Base-by-base conservation (phyloP, 1,140 invertebrate species). In the Heliconius hermathena region DNA sequence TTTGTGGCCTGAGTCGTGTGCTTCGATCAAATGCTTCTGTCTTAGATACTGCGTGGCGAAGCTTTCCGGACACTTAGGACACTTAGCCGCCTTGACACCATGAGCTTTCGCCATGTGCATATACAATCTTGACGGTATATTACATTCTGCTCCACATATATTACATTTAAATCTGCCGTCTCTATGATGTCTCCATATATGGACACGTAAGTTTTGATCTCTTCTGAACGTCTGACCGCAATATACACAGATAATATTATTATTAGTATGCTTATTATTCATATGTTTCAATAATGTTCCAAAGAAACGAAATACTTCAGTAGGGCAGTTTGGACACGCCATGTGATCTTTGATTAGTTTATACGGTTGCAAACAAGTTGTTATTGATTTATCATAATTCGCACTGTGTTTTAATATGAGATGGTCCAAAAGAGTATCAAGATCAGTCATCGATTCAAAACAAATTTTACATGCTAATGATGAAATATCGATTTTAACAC, bases 401-500 rank as follows among this genome's bases (percentile, higher is more conserved):
- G 91, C 90, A 8, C 91, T 76, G 49, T 94, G 93, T 83, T 90
- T 90, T 0, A 76, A 8, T 60, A 91, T 91, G 33, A 94, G 85
- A 84, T 94, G 93, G 74, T 93, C 89, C 29, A 93, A 71, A 0
- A 94, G 52, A 0, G 77, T 82, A 8, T 94, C 90, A 33, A 94
- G 85, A 81, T 90, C 88, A 0, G 60, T 74, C 83, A 93, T 87
- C 0, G 90, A 83, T 83, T 91, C 88, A 71, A 91, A 91, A 73
- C 93, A 94, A 70, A 93, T 54, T 74, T 94, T 94, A 71, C 93
- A 94, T 20, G 93, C 88, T 8, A 94, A 76, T 0, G 87, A 80
- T 0, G 93, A 91, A 29, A 94, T 83, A 41, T 94, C 93, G 9
- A 94, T 92, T 91, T 94, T 94, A 2, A 94, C 92, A 75, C 91